phyloP scores from a whole-genome alignment of 2,113 vertebrate genomes.

The Petrocephalus microphthalmus region DNA sequence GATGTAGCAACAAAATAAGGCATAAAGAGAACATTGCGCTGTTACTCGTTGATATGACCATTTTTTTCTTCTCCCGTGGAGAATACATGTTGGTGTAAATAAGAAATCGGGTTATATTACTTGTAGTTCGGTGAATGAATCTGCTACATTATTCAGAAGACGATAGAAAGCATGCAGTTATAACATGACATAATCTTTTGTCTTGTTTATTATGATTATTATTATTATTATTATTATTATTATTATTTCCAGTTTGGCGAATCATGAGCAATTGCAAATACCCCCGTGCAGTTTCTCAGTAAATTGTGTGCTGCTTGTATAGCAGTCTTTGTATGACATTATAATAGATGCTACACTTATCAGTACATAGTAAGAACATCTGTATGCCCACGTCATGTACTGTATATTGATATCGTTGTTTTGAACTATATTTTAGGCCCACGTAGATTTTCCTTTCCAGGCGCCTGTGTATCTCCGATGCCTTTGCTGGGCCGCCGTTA shows the following conservation, averaged over 20 bases:
- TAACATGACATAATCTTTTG: background rate
- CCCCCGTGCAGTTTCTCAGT: background rate
- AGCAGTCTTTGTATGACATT: background rate
- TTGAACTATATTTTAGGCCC: background rate
- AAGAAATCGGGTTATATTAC: background rate
- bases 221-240: background rate
- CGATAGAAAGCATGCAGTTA: background rate
- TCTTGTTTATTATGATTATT: background rate
- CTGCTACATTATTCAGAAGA: background rate
- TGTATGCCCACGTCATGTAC: background rate
- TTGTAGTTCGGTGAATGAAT: background rate
- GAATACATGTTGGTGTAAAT: background rate
- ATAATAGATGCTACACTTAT: background rate
- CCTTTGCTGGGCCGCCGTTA: background rate
- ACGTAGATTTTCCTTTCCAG: background rate
- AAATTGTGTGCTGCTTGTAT: background rate
- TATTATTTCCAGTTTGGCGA: background rate
- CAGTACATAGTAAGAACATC: background rate
- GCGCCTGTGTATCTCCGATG: background rate
- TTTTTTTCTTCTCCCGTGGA: background rate
- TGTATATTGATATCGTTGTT: background rate
- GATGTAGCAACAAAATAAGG: background rate
- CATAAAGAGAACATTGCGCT: background rate
- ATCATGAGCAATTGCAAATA: background rate
- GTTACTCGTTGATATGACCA: background rate